A percentile compares a stretch with the other conserved stretches of the same genome.
phyloP scores from a whole-genome alignment of 2,888 invertebrate species.

The Dicranocentrus wangi region DNA sequence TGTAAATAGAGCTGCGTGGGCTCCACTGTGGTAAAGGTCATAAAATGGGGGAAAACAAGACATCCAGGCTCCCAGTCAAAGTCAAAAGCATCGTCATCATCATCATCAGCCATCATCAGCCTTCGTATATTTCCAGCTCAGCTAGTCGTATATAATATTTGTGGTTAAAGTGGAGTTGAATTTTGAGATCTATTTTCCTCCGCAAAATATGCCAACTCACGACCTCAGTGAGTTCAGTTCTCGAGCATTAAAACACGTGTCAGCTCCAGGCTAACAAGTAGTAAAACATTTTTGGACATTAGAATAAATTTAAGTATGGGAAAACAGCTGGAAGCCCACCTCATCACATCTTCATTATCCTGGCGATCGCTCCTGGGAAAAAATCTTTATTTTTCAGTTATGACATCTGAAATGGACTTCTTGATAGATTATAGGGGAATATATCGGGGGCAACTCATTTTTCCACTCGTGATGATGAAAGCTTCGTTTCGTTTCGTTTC shows the following conservation, averaged over 20 bases:
- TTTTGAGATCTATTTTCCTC: neutral
- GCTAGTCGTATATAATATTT: slow-evolving; percentile 33
- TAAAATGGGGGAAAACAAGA: slow-evolving; percentile 8
- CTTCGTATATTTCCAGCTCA: slow-evolving; percentile 32
- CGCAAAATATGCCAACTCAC: neutral
- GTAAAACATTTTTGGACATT: slow-evolving; percentile 48
- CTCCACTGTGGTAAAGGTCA: slow-evolving; percentile 49
- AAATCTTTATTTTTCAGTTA: slow-evolving; percentile 40
- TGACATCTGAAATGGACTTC: slow-evolving; percentile 51
- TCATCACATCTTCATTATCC: slow-evolving; percentile 58
- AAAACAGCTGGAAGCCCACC: slow-evolving; percentile 45
- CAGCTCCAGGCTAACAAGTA: slow-evolving; percentile 51
- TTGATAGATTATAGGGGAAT: slow-evolving; percentile 44
- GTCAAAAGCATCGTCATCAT: slow-evolving; percentile 25
- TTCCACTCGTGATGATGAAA: too few species aligned
- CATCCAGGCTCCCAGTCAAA: slow-evolving; percentile 22
- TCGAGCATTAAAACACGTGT: slow-evolving; percentile 51
- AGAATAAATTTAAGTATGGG: slow-evolving; percentile 39
- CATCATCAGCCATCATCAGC: neutral
- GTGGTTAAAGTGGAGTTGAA: slow-evolving; percentile 30
- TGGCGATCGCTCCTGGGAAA: slow-evolving; percentile 33
- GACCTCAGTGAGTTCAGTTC: neutral
- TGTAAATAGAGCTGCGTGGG: slow-evolving; percentile 48
- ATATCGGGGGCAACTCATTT: neutral
- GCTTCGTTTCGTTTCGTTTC: too few species aligned